Evolutionary conservation across 2,888 invertebrate genomes (phyloP), one percentile per base, ranked within the genome.

Genomic region (Doris montereyensis): DNA sequence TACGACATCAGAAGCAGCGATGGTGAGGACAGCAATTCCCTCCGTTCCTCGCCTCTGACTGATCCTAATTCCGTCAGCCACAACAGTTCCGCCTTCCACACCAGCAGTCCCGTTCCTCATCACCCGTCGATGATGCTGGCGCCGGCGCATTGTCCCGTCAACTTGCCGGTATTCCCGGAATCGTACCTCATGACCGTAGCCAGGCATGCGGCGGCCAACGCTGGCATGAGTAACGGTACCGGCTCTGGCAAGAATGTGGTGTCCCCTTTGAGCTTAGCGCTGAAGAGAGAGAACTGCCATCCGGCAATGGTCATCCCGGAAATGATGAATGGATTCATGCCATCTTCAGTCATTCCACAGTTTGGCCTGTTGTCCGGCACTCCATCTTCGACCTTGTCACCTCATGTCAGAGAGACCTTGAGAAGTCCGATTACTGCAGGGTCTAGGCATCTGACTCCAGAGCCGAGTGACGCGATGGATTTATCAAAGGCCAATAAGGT

Each of bases 101-200:
- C 24, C 35, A 75, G n/a, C n/a, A n/a, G n/a, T n/a, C n/a, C n/a
- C n/a, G n/a, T n/a, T n/a, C n/a, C n/a, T n/a, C n/a, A n/a, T n/a
- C n/a, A n/a, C n/a, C n/a, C n/a, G n/a, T n/a, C n/a, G n/a, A n/a
- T n/a, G n/a, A n/a, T n/a, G n/a, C n/a, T n/a, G n/a, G n/a, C n/a
- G n/a, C n/a, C n/a, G n/a, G n/a, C n/a, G n/a, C n/a, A n/a, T 34
- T 79, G 81, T 8, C 83, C 81, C 26, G 60, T 83, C 0, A n/a
- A 81, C 76, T 80, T 83, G 26, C 83, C 83, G 5, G 73, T 83
- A 57, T 83, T 83, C 74, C 82, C 83, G 1, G 83, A 83, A 41
- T 81, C 82, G 8, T 82, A 79, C 60, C 77, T 81, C 24, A 79
- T 81, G 71, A 79, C 79, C 2, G 62, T 79, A n/a, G 79, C 79